phyloP scores from a whole-genome alignment of 1,140 invertebrate genomes.

The Macrobrachium rosenbergii region DNA sequence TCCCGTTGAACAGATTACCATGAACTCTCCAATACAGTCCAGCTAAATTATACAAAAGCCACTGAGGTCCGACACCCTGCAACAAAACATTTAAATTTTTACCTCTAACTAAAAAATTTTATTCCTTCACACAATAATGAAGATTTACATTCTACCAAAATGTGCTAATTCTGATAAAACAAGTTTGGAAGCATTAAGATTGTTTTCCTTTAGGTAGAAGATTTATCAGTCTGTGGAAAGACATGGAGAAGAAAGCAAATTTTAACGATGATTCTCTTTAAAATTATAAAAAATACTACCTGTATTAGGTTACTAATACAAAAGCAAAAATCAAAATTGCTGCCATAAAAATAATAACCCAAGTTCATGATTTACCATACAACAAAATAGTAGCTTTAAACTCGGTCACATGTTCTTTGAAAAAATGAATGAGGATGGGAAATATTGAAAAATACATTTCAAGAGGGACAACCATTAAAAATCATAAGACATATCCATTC shows the following conservation, averaged over 20 bases:
- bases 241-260: too few species aligned
- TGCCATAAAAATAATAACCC: too few species aligned
- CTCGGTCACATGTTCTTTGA: neutral
- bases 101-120: neutral
- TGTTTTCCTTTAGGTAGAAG: too few species aligned
- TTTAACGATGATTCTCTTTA: too few species aligned
- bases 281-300: too few species aligned
- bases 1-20: constrained; percentile 75
- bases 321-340: too few species aligned
- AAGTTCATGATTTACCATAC: too few species aligned
- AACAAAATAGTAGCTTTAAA: constrained; percentile 4
- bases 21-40: constrained; percentile 80
- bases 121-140: neutral
- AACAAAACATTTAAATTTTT: constrained; percentile 65
- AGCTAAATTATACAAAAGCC: constrained; percentile 77
- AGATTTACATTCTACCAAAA: neutral
- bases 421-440: neutral
- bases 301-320: too few species aligned
- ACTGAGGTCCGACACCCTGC: constrained; percentile 78
- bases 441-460: neutral
- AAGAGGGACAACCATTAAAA: too few species aligned
- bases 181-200: too few species aligned
- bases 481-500: constrained; percentile 1
- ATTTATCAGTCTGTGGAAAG: too few species aligned
- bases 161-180: too few species aligned